These are phyloP conservation scores for Spea bombifrons DNA, from an alignment of 2,113 vertebrate genomes.

Conservation along the genomic window DNA sequence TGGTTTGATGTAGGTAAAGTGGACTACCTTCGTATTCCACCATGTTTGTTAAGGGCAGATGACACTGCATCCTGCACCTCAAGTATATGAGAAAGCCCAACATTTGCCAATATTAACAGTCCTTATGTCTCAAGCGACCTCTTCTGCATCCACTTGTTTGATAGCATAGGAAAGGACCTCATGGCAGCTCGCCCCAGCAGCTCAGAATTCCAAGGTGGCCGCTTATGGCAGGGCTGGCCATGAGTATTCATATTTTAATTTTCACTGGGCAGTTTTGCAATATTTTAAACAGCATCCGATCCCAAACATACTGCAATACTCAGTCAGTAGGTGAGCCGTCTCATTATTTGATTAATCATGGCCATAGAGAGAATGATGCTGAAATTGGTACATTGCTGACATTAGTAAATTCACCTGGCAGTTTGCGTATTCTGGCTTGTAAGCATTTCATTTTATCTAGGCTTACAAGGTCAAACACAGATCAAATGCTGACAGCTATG, in stretches of 20 bases:
- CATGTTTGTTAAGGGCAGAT: no score
- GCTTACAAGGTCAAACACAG: slow-evolving; percentile 21
- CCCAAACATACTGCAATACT: background rate
- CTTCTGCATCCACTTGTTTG: no score
- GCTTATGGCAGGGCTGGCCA: background rate
- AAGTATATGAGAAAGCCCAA: no score
- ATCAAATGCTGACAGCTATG: slow-evolving; percentile 34
- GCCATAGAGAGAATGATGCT: background rate
- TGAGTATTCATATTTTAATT: no score
- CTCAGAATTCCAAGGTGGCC: no score
- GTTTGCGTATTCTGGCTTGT: slow-evolving; percentile 7
- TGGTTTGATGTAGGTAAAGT: no score
- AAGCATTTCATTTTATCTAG: slow-evolving; percentile 33
- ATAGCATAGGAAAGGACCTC: no score
- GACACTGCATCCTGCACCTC: no score
- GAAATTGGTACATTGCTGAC: slow-evolving; percentile 35
- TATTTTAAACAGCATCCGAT: background rate
- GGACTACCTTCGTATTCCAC: no score
- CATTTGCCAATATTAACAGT: no score
- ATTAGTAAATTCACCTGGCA: slow-evolving; percentile 19
- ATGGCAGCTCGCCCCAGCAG: no score
- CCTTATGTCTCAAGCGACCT: no score
- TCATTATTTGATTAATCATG: slow-evolving; percentile 6
- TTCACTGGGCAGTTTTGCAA: background rate
- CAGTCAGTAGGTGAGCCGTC: background rate